Percentiles rank a stretch among this genome's conserved stretches.
These are phyloP conservation scores for Tetragonula carbonaria DNA, from an alignment of 2,888 invertebrate genomes.

Conservation along the genomic window DNA sequence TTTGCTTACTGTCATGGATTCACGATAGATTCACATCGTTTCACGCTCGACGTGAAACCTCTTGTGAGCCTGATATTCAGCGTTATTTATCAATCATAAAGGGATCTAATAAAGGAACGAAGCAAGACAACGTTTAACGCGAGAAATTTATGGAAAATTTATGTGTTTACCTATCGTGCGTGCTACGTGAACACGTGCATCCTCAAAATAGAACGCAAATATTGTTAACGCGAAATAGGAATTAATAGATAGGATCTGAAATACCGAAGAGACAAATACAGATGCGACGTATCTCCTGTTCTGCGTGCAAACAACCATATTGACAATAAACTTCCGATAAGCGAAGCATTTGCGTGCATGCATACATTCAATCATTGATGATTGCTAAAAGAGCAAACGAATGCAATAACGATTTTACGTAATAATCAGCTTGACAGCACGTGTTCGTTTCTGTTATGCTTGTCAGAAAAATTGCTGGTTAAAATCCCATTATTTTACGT, in stretches of 20 bases:
- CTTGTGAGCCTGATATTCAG: not conserved
- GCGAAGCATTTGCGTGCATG: slow-evolving; percentile 26
- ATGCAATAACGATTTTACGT: slow-evolving; percentile 22
- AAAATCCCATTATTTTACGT: slow-evolving; percentile 4
- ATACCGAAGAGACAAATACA: slow-evolving; percentile 43
- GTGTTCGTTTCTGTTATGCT: not conserved
- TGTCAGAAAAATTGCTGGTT: slow-evolving; percentile 2
- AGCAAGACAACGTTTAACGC: not conserved
- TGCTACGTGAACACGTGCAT: not conserved
- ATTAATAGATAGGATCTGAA: slow-evolving; percentile 37
- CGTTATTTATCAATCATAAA: not conserved
- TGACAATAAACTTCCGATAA: slow-evolving; percentile 38
- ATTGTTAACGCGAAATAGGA: slow-evolving; percentile 7
- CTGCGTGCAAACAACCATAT: slow-evolving; percentile 28
- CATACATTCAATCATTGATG: slow-evolving; percentile 39
- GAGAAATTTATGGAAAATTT: not conserved
- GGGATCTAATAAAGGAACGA: not conserved
- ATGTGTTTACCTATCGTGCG: not conserved
- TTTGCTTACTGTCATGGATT: not conserved
- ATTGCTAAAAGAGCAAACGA: slow-evolving; percentile 21
- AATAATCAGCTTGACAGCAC: slow-evolving; percentile 8
- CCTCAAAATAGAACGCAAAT: slow-evolving; percentile 33
- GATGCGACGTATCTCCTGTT: slow-evolving; percentile 19
- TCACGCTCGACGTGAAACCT: not conserved
- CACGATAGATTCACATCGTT: not conserved